Evolutionary conservation across 2,888 invertebrate species (phyloP).

Genomic region (Halocaridina rubra): DNA sequence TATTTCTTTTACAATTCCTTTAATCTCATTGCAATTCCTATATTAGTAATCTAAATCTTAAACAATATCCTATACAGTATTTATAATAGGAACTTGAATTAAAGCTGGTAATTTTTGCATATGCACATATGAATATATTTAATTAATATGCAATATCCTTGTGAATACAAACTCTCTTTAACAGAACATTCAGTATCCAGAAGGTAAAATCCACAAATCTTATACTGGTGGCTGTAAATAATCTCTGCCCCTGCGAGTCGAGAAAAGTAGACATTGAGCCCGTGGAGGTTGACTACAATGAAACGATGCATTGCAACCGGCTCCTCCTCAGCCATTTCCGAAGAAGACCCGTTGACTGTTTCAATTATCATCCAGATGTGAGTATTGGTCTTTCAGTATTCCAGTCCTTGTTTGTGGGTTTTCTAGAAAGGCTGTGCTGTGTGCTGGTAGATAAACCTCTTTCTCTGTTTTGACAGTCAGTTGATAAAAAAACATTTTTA

Average conservation of each 20-base stretch:
- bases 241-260: slow-evolving; percentile 79
- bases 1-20: too few species aligned
- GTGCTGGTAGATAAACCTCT: neutral
- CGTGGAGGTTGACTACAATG: slow-evolving; percentile 67
- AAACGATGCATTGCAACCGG: slow-evolving; percentile 67
- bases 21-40: too few species aligned
- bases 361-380: slow-evolving; percentile 87
- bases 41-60: too few species aligned
- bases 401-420: neutral
- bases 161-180: too few species aligned
- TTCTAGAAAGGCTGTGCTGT: too few species aligned
- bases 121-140: too few species aligned
- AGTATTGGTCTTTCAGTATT: slow-evolving; percentile 36
- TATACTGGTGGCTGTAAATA: slow-evolving; percentile 86
- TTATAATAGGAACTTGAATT: too few species aligned
- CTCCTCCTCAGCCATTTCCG: slow-evolving; percentile 78
- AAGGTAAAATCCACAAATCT: slow-evolving; percentile 91
- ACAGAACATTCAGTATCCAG: slow-evolving; percentile 90
- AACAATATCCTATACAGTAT: too few species aligned
- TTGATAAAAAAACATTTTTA: too few species aligned
- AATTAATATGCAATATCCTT: too few species aligned
- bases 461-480: too few species aligned
- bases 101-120: too few species aligned
- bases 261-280: slow-evolving; percentile 86
- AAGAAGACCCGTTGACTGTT: slow-evolving; percentile 79